A percentile compares a stretch with the other conserved stretches of the same genome.
phyloP scores from a whole-genome alignment of 2,797 vertebrate genomes.

The Petrocephalus schoutedeni region DNA sequence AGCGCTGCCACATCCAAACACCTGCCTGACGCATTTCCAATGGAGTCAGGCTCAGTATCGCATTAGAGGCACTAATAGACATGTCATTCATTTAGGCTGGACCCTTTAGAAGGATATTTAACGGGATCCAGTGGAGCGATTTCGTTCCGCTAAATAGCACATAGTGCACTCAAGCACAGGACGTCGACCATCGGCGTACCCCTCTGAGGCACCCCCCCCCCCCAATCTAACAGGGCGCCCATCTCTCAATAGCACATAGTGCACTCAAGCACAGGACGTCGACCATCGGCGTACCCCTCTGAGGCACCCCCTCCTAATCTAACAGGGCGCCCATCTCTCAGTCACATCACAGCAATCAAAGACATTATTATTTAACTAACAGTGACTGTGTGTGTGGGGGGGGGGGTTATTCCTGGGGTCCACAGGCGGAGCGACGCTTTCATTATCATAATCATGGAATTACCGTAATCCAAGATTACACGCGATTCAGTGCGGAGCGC shows the following conservation, averaged over 20 bases:
- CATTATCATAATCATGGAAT: conserved; percentile 21
- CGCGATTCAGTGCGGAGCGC: not conserved
- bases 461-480: conserved; percentile 21
- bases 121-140: not conserved
- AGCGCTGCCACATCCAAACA: not conserved
- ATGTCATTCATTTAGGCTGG: not conserved
- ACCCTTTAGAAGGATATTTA: not conserved
- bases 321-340: not conserved
- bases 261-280: not conserved
- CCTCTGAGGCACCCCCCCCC: not conserved
- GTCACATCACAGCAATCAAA: not conserved
- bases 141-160: not conserved
- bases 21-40: not conserved
- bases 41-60: not conserved
- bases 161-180: not conserved
- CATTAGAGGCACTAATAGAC: not conserved
- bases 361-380: conserved; percentile 4
- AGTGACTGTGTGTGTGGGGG: not conserved
- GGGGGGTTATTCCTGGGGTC: not conserved
- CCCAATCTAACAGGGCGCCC: not conserved
- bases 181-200: not conserved
- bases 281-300: not conserved
- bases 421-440: not conserved
- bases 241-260: not conserved
- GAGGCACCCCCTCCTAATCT: not conserved